These are phyloP conservation scores for Melanotaenia trifasciata DNA, from an alignment of 2,797 vertebrate species.

Conservation along the genomic window DNA sequence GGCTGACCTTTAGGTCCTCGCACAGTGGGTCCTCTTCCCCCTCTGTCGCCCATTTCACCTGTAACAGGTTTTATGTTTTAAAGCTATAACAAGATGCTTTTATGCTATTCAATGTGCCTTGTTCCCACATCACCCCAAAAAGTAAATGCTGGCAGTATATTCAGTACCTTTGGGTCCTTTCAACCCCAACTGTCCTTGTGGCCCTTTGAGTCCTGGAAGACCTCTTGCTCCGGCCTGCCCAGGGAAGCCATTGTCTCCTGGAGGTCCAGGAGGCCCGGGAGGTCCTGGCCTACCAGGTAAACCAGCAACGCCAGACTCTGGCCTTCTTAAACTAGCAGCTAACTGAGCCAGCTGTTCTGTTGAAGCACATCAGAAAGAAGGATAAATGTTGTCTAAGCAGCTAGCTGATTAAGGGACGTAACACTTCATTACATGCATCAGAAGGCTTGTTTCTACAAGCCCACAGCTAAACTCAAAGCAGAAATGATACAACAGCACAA, in stretches of 20 bases:
- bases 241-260: slow-evolving; percentile 94
- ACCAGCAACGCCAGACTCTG: slow-evolving; percentile 91
- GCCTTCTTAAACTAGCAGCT: slow-evolving; percentile 94
- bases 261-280: slow-evolving; percentile 87
- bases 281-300: slow-evolving; percentile 93
- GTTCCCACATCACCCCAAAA: not conserved
- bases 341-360: slow-evolving; percentile 95
- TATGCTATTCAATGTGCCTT: not conserved
- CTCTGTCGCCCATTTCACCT: slow-evolving; percentile 96
- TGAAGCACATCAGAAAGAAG: slow-evolving; percentile 45
- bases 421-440: slow-evolving; percentile 30
- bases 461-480: slow-evolving; percentile 25
- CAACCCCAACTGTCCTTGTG: slow-evolving; percentile 86
- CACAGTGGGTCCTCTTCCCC: slow-evolving; percentile 89
- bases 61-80: slow-evolving; percentile 24
- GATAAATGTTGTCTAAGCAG: slow-evolving; percentile 13
- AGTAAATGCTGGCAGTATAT: not conserved
- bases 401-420: slow-evolving; percentile 11
- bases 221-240: slow-evolving; percentile 93
- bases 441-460: slow-evolving; percentile 40
- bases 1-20: slow-evolving; percentile 93
- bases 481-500: slow-evolving; percentile 20
- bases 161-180: slow-evolving; percentile 93
- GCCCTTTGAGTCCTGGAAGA: slow-evolving; percentile 96
- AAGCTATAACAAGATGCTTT: not conserved